Base-by-base conservation (phyloP, 2,797 vertebrate genomes). In the Falco peregrinus region DNA sequence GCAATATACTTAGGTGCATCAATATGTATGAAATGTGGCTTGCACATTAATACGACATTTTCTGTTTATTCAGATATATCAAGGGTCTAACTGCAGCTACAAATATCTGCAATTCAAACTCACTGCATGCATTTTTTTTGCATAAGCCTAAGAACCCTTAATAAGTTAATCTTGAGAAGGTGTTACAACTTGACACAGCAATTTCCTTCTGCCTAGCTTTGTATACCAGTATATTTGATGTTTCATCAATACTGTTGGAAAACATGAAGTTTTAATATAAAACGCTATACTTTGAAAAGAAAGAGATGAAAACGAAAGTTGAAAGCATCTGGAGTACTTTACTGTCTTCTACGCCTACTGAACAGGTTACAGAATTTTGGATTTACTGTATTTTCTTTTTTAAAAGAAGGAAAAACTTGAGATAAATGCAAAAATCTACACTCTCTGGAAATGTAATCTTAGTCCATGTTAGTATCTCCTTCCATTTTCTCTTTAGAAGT, bases 51-150 rank as follows among this genome's bases (percentile, higher is more conserved):
- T 53, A 64, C 50, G 65, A 5, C 5, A 56, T 86, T 79, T 65
- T 82, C 33, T 83, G 3, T 69, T 82, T 86, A 63, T 71, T 60
- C 33, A 37, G 41, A 26, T 65, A 51, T 43, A 19, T 19, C 11
- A 57, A 65, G 13, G 51, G 19, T 67, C n/a, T 51, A 70, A 43
- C 11, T 59, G 25, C 13, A 76, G 12, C 25, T 70, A 81, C 57
- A 94, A 56, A 87, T 31, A 78, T 13, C 21, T 89, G 48, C 95
- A 93, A 90, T 84, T 78, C 64, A 94, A 87, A 51, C 67, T 80
- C 28, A 35, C 20, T 64, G 17, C 39, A 69, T 75, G 26, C 33
- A 31, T 41, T 39, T 97, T 93, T 93, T 84, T 81, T 83, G 22
- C n/a, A 69, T 92, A 88, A 78, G 5, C 41, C 19, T 84, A 59